phyloP scores from a whole-genome alignment of 2,888 invertebrate genomes.

The Linnaemya vulpina region DNA sequence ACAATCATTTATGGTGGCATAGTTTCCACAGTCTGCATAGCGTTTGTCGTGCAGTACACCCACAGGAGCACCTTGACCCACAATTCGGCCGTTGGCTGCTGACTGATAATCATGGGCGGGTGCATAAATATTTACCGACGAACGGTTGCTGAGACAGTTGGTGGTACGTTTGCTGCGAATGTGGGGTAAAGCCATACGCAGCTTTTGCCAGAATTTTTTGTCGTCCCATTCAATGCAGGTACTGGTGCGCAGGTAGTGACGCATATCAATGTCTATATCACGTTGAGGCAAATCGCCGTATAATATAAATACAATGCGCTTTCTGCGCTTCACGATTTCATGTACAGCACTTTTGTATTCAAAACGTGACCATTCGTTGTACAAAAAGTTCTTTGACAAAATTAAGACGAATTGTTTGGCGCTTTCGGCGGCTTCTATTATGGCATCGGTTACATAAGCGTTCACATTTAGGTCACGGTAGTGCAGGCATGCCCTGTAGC shows the following conservation, averaged over 20 bases:
- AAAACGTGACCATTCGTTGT: constrained; percentile 97
- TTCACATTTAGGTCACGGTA: constrained; percentile 95
- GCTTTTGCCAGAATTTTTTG: constrained; percentile 98
- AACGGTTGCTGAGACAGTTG: constrained; percentile 80
- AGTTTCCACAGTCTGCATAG: constrained; percentile 82
- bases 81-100: constrained; percentile 73
- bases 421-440: constrained; percentile 95
- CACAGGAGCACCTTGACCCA: constrained; percentile 70
- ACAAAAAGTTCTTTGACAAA: constrained; percentile 95
- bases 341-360: constrained; percentile 97
- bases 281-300: constrained; percentile 94
- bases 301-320: constrained; percentile 94
- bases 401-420: constrained; percentile 95
- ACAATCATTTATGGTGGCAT: constrained; percentile 82
- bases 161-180: constrained; percentile 77
- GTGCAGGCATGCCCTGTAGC: constrained; percentile 94
- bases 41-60: constrained; percentile 76
- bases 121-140: constrained; percentile 89
- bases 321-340: constrained; percentile 93
- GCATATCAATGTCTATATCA: constrained; percentile 94
- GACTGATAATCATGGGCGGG: constrained; percentile 83
- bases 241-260: constrained; percentile 94
- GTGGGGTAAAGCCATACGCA: constrained; percentile 94
- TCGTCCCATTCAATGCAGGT: constrained; percentile 97
- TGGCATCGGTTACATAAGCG: constrained; percentile 94